These are phyloP conservation scores for Petrolisthes cinctipes DNA, from an alignment of 2,888 invertebrate genomes.

Conservation along the genomic window DNA sequence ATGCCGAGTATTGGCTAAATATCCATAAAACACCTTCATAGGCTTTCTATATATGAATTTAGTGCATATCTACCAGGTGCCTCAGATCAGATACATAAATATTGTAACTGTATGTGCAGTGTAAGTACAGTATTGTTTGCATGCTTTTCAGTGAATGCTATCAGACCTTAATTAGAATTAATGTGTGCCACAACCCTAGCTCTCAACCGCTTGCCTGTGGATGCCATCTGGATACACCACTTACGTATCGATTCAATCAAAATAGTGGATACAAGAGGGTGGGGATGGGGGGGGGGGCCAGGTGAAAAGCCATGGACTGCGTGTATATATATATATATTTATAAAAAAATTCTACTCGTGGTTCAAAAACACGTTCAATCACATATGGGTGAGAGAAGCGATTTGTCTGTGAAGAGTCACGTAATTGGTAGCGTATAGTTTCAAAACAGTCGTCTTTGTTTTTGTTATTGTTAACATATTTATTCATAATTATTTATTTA, in stretches of 20 bases:
- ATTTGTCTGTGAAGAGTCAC: not conserved
- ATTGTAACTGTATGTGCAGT: too few relatives aligned
- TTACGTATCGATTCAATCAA: conserved; percentile 48
- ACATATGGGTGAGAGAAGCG: conserved; percentile 8
- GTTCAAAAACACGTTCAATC: conserved; percentile 12
- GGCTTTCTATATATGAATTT: too few relatives aligned
- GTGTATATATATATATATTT: not conserved
- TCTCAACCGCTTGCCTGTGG: conserved; percentile 46
- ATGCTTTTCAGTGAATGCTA: not conserved
- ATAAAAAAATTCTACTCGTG: conserved; percentile 5
- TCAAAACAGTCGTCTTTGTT: conserved; percentile 39
- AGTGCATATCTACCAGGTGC: too few relatives aligned
- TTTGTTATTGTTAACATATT: conserved; percentile 3
- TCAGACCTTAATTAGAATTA: conserved; percentile 15
- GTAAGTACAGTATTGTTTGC: too few relatives aligned
- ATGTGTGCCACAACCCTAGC: conserved; percentile 42
- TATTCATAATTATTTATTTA: conserved; percentile 12
- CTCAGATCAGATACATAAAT: too few relatives aligned
- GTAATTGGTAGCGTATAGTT: conserved; percentile 13
- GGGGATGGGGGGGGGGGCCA: conserved; percentile 25
- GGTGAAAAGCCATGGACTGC: conserved; percentile 51
- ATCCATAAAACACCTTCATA: too few relatives aligned
- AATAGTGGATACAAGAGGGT: conserved; percentile 42
- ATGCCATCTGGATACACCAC: conserved; percentile 50
- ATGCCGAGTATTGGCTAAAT: too few relatives aligned